Base-by-base conservation (phyloP, 2,888 invertebrate genomes). In the Esperia sulphurella region DNA sequence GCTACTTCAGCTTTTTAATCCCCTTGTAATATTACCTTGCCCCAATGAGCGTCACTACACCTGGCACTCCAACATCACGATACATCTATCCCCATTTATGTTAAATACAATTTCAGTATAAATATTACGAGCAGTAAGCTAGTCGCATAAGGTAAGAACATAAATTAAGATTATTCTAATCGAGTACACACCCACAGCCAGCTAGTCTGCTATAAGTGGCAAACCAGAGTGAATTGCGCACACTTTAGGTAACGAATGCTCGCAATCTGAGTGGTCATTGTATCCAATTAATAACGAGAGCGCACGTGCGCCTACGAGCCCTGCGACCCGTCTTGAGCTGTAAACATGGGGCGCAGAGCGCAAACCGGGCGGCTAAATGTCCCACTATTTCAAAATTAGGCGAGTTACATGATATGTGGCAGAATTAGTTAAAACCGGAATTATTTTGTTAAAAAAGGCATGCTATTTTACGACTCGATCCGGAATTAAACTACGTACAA, bases 231-330 rank as follows among this genome's bases (percentile, higher is more conserved):
- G 57, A 64, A 63, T 62, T 63, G 61, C 59, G 66, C 66, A 73
- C 71, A 71, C 66, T 58, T 57, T 59, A 68, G 65, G 68, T 78
- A 74, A 80, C 65, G 70, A 79, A 81, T 81, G 77, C 57, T 52
- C 31, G 63, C 76, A 67, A 74, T 82, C 69, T 58, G 54, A 56
- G 58, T 55, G 61, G 70, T 71, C 72, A 70, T 65, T 76, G 83
- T 81, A 65, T 46, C 58, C 72, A 66, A 84, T 84, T 81, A 81
- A 81, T 84, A 79, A 69, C 58, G 53, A 52, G 51, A 49, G 58
- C 61, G 79, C 83, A 83, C 83, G 84, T 83, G 83, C 80, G 50
- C 6, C 31, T 12, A 5, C 41, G 14, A 14, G n/a, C 10, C 40
- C 13, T 21, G 7, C 1, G 8, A 9, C 35, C 33, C 14, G 14